phyloP scores from a whole-genome alignment of 2,113 vertebrate genomes.

The Myotis lucifugus region DNA sequence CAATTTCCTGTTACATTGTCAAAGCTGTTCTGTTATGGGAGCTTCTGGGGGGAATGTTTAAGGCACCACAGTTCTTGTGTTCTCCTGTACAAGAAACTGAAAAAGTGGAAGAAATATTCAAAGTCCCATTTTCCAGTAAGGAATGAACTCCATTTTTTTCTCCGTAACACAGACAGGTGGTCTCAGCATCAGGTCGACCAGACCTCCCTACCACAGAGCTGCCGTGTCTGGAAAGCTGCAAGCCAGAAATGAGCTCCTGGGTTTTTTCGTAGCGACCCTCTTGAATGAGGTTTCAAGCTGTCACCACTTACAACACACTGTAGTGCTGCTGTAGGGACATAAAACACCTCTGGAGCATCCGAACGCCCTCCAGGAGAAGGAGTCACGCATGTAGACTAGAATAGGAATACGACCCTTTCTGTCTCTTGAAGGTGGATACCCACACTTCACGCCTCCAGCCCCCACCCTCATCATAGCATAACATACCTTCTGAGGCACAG shows the following conservation, averaged over 20 bases:
- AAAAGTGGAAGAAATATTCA: not conserved
- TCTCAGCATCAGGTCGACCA: not conserved
- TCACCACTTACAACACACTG: not conserved
- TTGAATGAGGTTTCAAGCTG: not conserved
- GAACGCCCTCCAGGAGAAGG: not conserved
- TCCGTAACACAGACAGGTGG: not conserved
- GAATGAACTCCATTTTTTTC: not conserved
- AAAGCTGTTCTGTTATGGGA: conserved; percentile 41
- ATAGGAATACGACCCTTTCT: not conserved
- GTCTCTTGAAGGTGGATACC: not conserved
- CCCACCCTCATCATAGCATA: rapidly evolving
- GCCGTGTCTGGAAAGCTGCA: not conserved
- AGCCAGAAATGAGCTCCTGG: not conserved
- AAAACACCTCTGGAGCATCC: not conserved
- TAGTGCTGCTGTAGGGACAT: not conserved
- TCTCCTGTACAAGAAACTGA: not conserved
- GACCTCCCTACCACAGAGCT: not conserved
- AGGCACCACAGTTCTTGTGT: not conserved
- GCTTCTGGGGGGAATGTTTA: conserved; percentile 45
- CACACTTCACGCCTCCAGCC: too few relatives aligned
- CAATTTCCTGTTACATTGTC: conserved; percentile 67
- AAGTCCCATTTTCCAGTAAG: conserved; percentile 36
- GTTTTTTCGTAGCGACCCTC: not conserved
- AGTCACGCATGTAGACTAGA: rapidly evolving
- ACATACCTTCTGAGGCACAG: not conserved